phyloP scores from a whole-genome alignment of 2,113 vertebrate genomes.

The Sardina pilchardus region DNA sequence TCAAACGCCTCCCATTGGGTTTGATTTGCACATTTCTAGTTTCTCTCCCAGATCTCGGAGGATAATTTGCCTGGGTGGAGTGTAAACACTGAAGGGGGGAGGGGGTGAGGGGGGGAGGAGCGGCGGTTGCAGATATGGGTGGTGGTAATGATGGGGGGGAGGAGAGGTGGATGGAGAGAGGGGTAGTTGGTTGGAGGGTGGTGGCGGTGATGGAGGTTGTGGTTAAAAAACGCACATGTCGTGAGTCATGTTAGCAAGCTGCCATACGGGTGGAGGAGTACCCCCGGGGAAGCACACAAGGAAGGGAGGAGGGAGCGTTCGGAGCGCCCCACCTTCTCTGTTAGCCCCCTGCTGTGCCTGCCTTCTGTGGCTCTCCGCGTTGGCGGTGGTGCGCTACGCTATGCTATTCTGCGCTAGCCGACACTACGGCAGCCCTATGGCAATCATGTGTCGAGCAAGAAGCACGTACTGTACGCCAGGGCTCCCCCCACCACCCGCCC shows the following conservation, averaged over 20 bases:
- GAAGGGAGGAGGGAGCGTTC: neutral
- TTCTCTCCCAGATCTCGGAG: neutral
- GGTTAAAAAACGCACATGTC: slow-evolving; percentile 34
- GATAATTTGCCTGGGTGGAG: neutral
- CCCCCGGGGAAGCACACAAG: neutral
- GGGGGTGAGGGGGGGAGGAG: neutral
- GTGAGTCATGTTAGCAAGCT: slow-evolving; percentile 44
- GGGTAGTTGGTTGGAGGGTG: neutral
- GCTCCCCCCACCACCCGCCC: neutral
- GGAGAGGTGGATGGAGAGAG: neutral
- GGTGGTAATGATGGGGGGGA: neutral
- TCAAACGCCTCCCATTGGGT: neutral
- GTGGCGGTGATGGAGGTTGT: neutral
- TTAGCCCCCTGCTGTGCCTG: slow-evolving; percentile 30
- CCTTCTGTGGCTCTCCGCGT: slow-evolving; percentile 19
- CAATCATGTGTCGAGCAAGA: neutral
- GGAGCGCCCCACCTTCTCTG: slow-evolving; percentile 28
- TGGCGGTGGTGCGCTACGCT: neutral
- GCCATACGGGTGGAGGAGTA: slow-evolving; percentile 22
- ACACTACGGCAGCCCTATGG: neutral
- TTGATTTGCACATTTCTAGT: neutral
- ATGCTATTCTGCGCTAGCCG: neutral
- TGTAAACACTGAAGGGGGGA: neutral
- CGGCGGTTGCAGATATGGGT: neutral
- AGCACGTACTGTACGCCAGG: neutral